These are phyloP conservation scores for Smittia sp. DNA, from an alignment of 2,888 invertebrate genomes.

Conservation along the genomic window DNA sequence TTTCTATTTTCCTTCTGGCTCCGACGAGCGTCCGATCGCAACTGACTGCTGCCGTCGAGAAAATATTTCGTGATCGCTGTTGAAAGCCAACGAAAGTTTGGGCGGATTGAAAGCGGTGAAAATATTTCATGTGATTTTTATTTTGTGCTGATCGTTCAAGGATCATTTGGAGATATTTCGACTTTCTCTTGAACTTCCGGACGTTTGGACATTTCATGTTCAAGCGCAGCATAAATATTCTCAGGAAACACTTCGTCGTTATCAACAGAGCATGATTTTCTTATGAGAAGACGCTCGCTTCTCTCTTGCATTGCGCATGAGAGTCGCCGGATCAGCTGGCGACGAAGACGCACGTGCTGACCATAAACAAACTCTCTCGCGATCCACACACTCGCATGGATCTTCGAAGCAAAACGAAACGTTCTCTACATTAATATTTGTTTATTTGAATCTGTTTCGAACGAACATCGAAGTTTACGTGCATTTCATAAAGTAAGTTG, in stretches of 20 bases:
- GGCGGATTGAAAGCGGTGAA: background rate
- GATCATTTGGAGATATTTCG: too few species aligned
- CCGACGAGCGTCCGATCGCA: background rate
- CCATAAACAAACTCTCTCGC: background rate
- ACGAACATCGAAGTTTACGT: background rate
- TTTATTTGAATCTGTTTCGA: too few species aligned
- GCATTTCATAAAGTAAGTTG: constrained; percentile 17
- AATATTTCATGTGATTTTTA: background rate
- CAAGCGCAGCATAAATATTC: background rate
- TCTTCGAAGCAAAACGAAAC: too few species aligned
- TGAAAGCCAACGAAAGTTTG: background rate
- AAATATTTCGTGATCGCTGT: background rate
- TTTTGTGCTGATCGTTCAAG: background rate
- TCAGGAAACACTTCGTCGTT: background rate
- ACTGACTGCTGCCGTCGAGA: background rate
- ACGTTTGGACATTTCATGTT: background rate
- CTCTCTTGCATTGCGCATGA: background rate
- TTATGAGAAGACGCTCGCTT: background rate
- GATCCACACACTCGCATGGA: too few species aligned
- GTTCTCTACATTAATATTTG: too few species aligned
- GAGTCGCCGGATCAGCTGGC: background rate
- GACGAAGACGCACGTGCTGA: background rate
- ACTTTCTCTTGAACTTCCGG: background rate
- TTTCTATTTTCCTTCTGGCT: background rate
- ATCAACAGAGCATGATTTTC: background rate